Conservation (phyloP, 2,113 vertebrate genomes). For the Illadopsis cleaveri region DNA sequence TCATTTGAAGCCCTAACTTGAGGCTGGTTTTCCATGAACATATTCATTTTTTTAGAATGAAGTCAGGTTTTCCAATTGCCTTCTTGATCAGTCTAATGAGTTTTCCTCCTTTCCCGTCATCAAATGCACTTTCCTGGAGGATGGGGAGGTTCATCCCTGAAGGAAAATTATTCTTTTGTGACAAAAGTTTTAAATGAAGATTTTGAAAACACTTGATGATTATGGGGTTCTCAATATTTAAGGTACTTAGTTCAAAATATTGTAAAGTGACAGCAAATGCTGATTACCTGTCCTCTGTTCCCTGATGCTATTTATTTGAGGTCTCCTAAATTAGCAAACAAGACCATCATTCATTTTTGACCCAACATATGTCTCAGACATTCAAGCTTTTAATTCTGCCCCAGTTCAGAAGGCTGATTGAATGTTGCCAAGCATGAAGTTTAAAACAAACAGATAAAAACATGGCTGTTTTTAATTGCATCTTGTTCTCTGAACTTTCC, state of each 20-base stretch:
- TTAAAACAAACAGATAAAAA: background rate
- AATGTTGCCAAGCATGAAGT: background rate
- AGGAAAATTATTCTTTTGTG: background rate
- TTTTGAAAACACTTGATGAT: background rate
- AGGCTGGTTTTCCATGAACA: background rate
- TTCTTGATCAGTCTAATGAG: conserved; percentile 8
- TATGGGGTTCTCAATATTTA: background rate
- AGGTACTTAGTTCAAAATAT: background rate
- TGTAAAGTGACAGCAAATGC: background rate
- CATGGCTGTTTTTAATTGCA: background rate
- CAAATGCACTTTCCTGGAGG: background rate
- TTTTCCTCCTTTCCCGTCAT: conserved; percentile 3
- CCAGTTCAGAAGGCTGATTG: background rate
- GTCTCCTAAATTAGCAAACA: background rate
- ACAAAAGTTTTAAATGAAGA: background rate
- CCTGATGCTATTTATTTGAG: background rate
- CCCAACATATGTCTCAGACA: background rate
- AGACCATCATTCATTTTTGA: background rate
- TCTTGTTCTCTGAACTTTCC: background rate
- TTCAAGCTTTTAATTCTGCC: background rate
- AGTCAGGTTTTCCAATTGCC: background rate
- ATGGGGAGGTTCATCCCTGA: background rate
- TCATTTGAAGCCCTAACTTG: background rate
- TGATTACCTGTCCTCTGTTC: background rate
- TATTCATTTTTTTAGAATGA: background rate